A percentile compares a stretch with the other conserved stretches of the same genome.
Evolutionary conservation across 2,797 vertebrate species (phyloP).

Genomic region (Helicolenus hilgendorfi): DNA sequence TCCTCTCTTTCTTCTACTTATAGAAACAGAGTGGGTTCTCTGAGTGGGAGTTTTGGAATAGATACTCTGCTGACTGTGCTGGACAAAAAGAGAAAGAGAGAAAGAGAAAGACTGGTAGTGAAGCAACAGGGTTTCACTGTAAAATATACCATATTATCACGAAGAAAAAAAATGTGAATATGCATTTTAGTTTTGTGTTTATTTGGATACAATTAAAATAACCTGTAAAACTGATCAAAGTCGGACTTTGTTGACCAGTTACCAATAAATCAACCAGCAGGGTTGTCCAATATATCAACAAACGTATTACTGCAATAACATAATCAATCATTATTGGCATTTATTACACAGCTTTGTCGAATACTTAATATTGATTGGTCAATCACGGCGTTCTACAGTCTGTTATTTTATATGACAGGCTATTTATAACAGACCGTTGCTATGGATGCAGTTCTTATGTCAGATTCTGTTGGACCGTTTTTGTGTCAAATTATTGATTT

Average conservation of each 20-base stretch:
- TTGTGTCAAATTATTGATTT: too few relatives aligned
- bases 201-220: neutral
- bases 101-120: neutral
- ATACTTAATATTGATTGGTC: too few relatives aligned
- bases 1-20: slow-evolving; percentile 51
- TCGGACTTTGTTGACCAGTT: neutral
- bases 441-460: too few relatives aligned
- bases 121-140: slow-evolving; percentile 7
- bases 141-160: neutral
- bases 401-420: too few relatives aligned
- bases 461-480: too few relatives aligned
- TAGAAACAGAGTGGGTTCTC: slow-evolving; percentile 83
- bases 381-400: too few relatives aligned
- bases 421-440: too few relatives aligned
- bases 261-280: neutral
- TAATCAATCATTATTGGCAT: neutral
- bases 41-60: slow-evolving; percentile 79
- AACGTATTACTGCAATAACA: neutral
- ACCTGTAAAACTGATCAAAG: neutral
- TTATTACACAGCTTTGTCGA: neutral
- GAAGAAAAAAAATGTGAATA: neutral
- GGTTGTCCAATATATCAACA: neutral
- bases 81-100: slow-evolving; percentile 22
- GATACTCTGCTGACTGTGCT: slow-evolving; percentile 72
- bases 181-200: neutral